These are phyloP conservation scores for Eurytoma adleriae DNA, from an alignment of 2,888 invertebrate genomes.

Conservation along the genomic window DNA sequence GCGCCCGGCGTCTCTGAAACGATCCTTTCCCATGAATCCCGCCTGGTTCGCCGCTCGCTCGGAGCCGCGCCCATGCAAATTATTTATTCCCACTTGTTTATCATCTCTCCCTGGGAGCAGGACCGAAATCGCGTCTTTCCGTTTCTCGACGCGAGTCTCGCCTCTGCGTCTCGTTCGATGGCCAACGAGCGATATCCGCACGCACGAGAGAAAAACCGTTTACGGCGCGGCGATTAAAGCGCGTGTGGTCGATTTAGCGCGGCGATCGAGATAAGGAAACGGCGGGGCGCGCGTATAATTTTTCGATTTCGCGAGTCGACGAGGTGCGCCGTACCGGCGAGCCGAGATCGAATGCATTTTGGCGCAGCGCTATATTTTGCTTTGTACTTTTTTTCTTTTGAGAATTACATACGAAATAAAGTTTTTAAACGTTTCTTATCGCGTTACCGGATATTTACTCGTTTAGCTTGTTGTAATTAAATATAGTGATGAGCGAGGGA, in stretches of 20 bases:
- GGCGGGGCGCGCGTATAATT: slow-evolving; percentile 39
- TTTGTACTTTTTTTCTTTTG: no score
- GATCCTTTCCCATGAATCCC: background rate
- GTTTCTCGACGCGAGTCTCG: background rate
- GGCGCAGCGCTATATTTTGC: no score
- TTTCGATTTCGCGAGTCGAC: slow-evolving; percentile 22
- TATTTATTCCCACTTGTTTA: slow-evolving; percentile 35
- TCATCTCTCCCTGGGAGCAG: slow-evolving; percentile 16
- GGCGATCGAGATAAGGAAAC: slow-evolving; percentile 38
- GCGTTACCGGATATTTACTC: no score
- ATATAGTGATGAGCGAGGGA: no score
- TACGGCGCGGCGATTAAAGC: slow-evolving; percentile 3
- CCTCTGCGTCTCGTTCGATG: background rate
- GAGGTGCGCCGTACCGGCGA: no score
- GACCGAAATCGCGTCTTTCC: slow-evolving; percentile 18
- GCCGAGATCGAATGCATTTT: no score
- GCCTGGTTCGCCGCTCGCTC: background rate
- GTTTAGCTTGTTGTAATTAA: no score
- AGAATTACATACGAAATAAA: no score
- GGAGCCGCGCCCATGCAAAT: background rate
- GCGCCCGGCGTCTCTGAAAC: slow-evolving; percentile 9
- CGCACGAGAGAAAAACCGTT: slow-evolving; percentile 4
- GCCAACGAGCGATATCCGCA: slow-evolving; percentile 29
- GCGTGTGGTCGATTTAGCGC: slow-evolving; percentile 1
- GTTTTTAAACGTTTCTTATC: no score